Conservation (phyloP, 2,797 vertebrate genomes). For the Champsocephalus gunnari region DNA sequence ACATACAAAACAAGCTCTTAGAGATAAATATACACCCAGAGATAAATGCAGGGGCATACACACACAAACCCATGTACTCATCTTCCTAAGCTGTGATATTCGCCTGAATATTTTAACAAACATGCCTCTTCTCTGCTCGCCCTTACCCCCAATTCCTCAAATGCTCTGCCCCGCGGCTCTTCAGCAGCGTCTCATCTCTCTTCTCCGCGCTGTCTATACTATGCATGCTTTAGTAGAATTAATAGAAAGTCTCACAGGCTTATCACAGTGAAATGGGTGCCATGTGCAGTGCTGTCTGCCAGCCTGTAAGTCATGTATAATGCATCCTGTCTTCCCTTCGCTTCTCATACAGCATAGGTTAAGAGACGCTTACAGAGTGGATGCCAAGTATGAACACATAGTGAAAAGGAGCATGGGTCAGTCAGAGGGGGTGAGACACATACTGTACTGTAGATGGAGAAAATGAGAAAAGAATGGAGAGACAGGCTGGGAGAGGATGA, state of each 20-base stretch:
- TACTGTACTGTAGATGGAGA: conserved; percentile 7
- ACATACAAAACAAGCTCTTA: not conserved
- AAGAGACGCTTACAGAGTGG: conserved; percentile 59
- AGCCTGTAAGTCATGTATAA: conserved; percentile 79
- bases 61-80: not conserved
- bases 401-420: conserved; percentile 40
- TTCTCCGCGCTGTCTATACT: conserved; percentile 46
- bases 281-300: conserved; percentile 69
- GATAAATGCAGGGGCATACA: conserved; percentile 16
- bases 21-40: conserved; percentile 14
- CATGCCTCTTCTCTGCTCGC: conserved; percentile 30
- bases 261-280: conserved; percentile 66
- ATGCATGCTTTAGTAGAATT: conserved; percentile 73
- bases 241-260: conserved; percentile 67
- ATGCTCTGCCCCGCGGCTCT: conserved; percentile 33
- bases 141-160: conserved; percentile 47
- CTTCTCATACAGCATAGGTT: conserved; percentile 58
- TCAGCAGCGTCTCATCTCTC: conserved; percentile 55
- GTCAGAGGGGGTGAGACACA: conserved; percentile 11
- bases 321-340: conserved; percentile 63
- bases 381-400: conserved; percentile 67
- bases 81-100: conserved; percentile 30
- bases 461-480: conserved; percentile 11
- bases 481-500: conserved; percentile 1
- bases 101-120: conserved; percentile 58